A percentile compares a stretch with the other conserved stretches of the same genome.
Conservation (phyloP, 2,797 vertebrate genomes). For the Crypturellus tataupa region DNA sequence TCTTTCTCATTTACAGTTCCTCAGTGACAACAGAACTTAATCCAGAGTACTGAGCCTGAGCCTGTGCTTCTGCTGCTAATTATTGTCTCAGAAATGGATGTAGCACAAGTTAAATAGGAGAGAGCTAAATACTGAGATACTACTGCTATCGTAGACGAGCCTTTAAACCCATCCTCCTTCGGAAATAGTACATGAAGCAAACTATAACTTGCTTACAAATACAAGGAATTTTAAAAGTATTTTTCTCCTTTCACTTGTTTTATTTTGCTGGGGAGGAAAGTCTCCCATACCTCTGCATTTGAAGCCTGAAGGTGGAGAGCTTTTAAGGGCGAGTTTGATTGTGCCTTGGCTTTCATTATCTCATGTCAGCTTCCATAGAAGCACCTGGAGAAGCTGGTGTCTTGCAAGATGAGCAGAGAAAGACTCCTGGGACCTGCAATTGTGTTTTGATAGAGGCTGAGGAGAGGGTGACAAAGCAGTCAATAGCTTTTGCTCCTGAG, state of each 20-base stretch:
- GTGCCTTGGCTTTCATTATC: background rate
- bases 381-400: background rate
- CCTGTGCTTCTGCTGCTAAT: background rate
- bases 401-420: background rate
- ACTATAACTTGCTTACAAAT: background rate
- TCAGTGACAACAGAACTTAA: background rate
- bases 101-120: background rate
- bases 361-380: background rate
- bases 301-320: background rate
- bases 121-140: background rate
- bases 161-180: background rate
- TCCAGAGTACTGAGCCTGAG: background rate
- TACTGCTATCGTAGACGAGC: background rate
- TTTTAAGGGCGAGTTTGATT: background rate
- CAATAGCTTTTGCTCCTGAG: background rate
- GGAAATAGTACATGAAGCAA: background rate
- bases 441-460: background rate
- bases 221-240: background rate
- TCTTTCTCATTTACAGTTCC: background rate
- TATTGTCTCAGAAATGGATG: background rate
- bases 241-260: background rate
- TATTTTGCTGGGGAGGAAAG: background rate
- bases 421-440: accelerated
- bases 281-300: accelerated
- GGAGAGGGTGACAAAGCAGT: background rate